Evolutionary conservation across 2,797 vertebrate species (phyloP).

Genomic region (Phataginus tetradactyla): DNA sequence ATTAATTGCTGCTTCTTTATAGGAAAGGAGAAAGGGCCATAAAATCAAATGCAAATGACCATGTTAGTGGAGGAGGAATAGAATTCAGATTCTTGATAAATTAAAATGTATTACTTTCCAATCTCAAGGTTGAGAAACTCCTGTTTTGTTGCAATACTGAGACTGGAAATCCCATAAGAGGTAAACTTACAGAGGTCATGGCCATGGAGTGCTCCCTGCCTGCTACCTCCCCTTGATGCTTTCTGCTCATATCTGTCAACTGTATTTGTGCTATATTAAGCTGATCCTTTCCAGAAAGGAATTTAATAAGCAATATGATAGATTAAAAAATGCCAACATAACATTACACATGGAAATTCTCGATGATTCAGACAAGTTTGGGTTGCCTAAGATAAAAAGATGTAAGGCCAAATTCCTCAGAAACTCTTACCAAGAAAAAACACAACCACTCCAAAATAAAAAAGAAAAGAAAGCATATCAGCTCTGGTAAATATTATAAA

Average conservation of each 20-base stretch:
- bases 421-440: neutral
- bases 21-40: neutral
- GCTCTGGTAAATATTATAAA: neutral
- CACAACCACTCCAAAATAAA: neutral
- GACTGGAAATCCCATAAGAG: neutral
- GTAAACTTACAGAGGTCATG: neutral
- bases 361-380: neutral
- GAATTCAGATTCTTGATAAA: neutral
- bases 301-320: constrained; percentile 10
- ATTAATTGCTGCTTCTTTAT: neutral
- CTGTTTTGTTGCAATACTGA: neutral
- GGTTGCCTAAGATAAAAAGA: neutral
- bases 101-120: neutral
- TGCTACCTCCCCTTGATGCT: neutral
- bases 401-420: neutral
- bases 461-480: neutral
- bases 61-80: neutral
- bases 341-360: neutral
- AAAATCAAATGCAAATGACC: neutral
- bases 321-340: constrained; percentile 9
- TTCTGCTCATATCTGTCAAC: neutral
- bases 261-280: neutral
- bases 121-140: neutral
- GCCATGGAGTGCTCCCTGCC: neutral
- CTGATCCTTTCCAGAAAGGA: constrained; percentile 16